Percentiles rank a stretch among this genome's conserved stretches.
phyloP scores from a whole-genome alignment of 2,113 vertebrate genomes.

The Hemichromis elongatus region DNA sequence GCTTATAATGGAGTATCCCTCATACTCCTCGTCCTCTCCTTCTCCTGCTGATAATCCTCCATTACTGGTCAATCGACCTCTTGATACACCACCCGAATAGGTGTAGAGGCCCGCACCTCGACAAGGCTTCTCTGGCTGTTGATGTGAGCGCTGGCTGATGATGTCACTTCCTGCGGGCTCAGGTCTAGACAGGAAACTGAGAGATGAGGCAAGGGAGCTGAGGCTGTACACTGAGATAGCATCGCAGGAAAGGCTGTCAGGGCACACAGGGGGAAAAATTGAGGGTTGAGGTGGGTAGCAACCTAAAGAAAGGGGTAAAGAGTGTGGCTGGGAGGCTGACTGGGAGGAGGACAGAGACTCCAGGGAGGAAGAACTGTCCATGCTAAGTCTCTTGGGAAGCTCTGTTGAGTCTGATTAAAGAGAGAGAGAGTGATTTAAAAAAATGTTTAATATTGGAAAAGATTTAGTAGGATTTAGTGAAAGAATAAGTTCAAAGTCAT shows the following conservation, averaged over 20 bases:
- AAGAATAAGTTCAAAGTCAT: neutral
- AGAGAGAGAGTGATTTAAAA: neutral
- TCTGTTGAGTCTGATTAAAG: conserved; percentile 85
- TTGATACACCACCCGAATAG: conserved; percentile 26
- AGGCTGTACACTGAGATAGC: conserved; percentile 96
- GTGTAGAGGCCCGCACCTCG: conserved; percentile 49
- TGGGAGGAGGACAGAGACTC: conserved; percentile 94
- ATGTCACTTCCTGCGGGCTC: conserved; percentile 76
- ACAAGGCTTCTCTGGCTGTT: conserved; percentile 66
- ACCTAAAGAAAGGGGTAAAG: conserved; percentile 76
- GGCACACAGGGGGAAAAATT: conserved; percentile 78
- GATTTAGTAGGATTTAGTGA: neutral
- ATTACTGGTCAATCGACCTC: conserved; percentile 15
- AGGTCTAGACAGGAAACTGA: conserved; percentile 88
- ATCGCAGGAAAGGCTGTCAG: conserved; percentile 84
- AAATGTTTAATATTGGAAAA: neutral
- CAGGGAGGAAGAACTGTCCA: conserved; percentile 93
- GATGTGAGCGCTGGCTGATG: conserved; percentile 70
- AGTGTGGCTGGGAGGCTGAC: conserved; percentile 83
- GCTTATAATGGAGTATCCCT: conserved; percentile 92
- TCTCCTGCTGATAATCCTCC: conserved; percentile 17
- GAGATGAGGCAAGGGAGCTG: conserved; percentile 92
- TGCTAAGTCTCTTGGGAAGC: conserved; percentile 90
- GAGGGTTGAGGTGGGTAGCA: conserved; percentile 78
- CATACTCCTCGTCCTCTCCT: conserved; percentile 85